Base-by-base conservation (phyloP, 2,888 invertebrate species). In the Drosophila formosana region DNA sequence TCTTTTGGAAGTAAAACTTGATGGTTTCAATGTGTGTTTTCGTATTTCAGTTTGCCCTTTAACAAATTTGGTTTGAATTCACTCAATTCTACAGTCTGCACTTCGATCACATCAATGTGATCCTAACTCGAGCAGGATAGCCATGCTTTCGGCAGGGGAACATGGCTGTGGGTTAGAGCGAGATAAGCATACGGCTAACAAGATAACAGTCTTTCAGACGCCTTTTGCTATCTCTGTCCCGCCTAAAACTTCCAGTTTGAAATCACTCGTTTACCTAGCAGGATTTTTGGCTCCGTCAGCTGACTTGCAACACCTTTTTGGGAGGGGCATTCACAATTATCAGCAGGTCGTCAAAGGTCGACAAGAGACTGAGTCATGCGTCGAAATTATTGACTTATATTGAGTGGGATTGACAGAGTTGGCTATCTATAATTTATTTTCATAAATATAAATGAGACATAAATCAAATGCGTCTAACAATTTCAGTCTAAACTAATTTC, bases 1-100 rank as follows among this genome's bases (percentile, higher is more conserved):
- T 11, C 43, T 37, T 37, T 52, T 43, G 25, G 13, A 18, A 18
- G 7, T 56, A 37, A 43, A 43, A 46, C 55, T 63, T 49, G 28
- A 18, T 45, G 49, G 37, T 66, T 50, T 49, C 28, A 53, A 53
- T 66, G 28, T 55, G 30, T 71, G 61, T 65, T 32, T 66, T 18
- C 51, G 18, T 46, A 23, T 57, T 34, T 50, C 13, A 13, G 57
- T 58, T 64, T 72, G 26, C 52, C 26, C 45, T 75, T 84, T 84
- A 84, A 84, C 89, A 84, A 84, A 84, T 84, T 84, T 83, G 32
- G 87, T 86, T 83, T 49, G 81, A 84, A 78, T 83, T 86, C 83
- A 55, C 53, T 41, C 28, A 5, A 11, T 23, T 30, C 18, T 18
- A 18, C 18, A 18, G 18, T 18, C 18, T 18, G 18, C 18, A 18